Evolutionary conservation across 1,140 invertebrate species (phyloP), one percentile per base, ranked within the genome.

Genomic region (Fopius arisanus): DNA sequence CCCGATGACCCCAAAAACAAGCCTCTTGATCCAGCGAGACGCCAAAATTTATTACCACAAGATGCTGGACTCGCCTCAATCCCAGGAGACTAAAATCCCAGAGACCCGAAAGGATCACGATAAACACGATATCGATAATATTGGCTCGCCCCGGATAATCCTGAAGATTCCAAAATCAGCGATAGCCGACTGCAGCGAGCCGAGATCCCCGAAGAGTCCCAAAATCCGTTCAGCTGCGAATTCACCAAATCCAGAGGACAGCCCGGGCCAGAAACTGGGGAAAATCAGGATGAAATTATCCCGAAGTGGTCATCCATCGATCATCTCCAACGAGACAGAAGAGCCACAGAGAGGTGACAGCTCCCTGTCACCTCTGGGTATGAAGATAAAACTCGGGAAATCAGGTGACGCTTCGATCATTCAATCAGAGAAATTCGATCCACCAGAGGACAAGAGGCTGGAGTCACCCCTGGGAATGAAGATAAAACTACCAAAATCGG

Each of bases 141-240:
- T 86, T 14, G 84, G 86, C 0, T 88, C 87, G 9, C 87, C 86
- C 4, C 75, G 86, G 28, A 88, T 88, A 19, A 88, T 88, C 40
- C 71, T 88, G 9, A 88, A 88, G 75, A 88, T 88, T 29, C 86
- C 86, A 0, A 88, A 88, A 73, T 88, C 87, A 5, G 87, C 86
- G 3, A 82, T 88, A n/a, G 75, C 87, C 1, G 86, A 87, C 16
- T 88, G 87, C 12, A 78, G 79, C 0, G 87, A 88, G 40, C 87
- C 85, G 0, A 81, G 84, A 37, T 87, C 86, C n/a, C 87, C 87
- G 0, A 88, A 87, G 51, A 88, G 87, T 70, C 86, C 87, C 0
- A 88, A 88, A 78, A 84, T 88, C n/a, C 79, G 84, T 9, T 87
- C 87, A 1, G 81, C 84, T 3, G 79, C 86, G 0, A 86, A 87